Base-by-base conservation (phyloP, 2,888 invertebrate genomes). In the Byasa hedistus region DNA sequence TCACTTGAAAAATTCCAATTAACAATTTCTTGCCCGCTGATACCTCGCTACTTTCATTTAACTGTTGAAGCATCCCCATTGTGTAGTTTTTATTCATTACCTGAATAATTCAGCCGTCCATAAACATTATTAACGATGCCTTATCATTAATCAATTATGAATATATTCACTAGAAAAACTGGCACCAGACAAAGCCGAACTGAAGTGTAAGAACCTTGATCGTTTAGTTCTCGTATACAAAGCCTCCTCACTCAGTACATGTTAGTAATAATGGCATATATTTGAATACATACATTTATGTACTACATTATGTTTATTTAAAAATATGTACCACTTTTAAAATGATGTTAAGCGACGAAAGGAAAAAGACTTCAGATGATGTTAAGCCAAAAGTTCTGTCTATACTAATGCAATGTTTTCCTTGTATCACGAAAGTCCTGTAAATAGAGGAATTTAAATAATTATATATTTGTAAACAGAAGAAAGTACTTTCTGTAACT, bases 111-210 rank as follows among this genome's bases (percentile, higher is more conserved):
- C 22, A 21, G 12, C 15, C 52, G 15, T 22, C 22, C 22, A 54
- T 59, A 23, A 19, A 59, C 10, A 59, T 58, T 44, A 19, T 48
- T n/a, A 57, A 27, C 27, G 52, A 23, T 17, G 10, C 23, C 44
- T 56, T 56, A 63, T 57, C 61, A 57, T 61, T 57, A 57, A 66
- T 66, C 66, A 66, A 54, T 66, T 61, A 57, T 32, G 32, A 54
- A 61, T 48, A 51, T 44, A 60, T 59, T 60, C 60, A 56, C 51
- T 39, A 23, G 44, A 44, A 66, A 54, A 54, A 65, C 3, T 36
- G 22, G 52, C n/a, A 54, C 52, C 3, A n/a, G 23, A 54, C 57
- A 55, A 62, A 57, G 66, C 54, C 51, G 48, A 36, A 51, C 4
- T 57, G 57, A 61, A 57, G 21, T 52, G n/a, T 58, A 61, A 55